Evolutionary conservation across 2,113 vertebrate species (phyloP).

Genomic region (Heptranchias perlo): DNA sequence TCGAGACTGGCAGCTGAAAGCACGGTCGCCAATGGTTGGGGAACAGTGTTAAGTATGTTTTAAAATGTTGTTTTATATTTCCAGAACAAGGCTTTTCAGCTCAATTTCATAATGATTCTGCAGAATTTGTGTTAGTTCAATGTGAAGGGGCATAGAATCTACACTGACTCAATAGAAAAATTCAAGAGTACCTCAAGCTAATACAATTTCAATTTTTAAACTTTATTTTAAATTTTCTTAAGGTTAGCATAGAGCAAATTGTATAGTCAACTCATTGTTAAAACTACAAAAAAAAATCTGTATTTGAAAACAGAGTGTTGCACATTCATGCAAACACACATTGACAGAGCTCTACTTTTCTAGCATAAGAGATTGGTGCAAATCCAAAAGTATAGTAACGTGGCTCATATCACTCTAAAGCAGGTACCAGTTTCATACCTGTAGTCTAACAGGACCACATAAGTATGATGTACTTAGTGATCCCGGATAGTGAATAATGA

Average conservation of each 20-base stretch:
- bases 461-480: neutral
- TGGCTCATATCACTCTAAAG: neutral
- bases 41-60: neutral
- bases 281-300: neutral
- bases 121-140: neutral
- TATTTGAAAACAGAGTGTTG: neutral
- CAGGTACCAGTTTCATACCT: neutral
- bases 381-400: neutral
- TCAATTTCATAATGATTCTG: neutral
- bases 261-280: neutral
- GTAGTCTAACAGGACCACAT: neutral
- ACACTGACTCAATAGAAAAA: neutral
- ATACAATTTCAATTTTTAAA: neutral
- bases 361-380: neutral
- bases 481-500: neutral
- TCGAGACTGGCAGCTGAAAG: too few species aligned
- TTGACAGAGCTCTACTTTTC: neutral
- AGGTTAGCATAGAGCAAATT: neutral
- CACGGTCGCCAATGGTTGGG: too few species aligned
- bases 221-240: neutral
- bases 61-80: neutral
- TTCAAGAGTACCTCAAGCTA: neutral
- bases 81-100: neutral
- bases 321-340: neutral
- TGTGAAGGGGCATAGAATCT: neutral